Evolutionary conservation across 2,888 invertebrate genomes (phyloP).

Genomic region (Crematogaster levior): DNA sequence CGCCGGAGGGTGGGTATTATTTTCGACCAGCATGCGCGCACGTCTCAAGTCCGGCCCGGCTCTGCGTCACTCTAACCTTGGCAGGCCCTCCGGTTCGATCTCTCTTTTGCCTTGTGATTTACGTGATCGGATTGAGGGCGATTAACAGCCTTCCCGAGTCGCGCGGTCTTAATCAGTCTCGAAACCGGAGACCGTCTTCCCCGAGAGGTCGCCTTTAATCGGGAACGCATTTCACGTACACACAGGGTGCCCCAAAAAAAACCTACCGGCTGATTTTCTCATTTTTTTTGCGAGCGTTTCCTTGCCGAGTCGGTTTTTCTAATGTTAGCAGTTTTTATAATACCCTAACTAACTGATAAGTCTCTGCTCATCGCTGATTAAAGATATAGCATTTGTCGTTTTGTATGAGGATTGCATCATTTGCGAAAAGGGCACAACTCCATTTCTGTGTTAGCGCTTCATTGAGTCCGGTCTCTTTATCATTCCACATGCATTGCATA

Average conservation of each 20-base stretch:
- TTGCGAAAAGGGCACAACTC: not conserved
- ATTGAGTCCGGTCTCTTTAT: too few relatives aligned
- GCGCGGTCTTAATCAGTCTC: not conserved
- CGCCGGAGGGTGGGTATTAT: slow-evolving; percentile 95
- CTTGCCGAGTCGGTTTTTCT: not conserved
- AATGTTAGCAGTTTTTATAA: too few relatives aligned
- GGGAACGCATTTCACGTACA: not conserved
- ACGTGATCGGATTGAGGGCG: not conserved
- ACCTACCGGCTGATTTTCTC: not conserved
- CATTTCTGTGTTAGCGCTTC: not conserved
- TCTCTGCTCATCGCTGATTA: not conserved
- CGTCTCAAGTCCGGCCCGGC: not conserved
- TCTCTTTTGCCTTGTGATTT: not conserved
- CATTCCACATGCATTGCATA: not conserved
- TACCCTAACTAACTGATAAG: too few relatives aligned
- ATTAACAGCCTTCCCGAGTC: not conserved
- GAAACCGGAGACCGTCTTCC: not conserved
- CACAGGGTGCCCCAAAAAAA: not conserved
- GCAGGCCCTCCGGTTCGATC: not conserved
- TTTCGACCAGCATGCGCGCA: slow-evolving; percentile 11
- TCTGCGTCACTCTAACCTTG: slow-evolving; percentile 26
- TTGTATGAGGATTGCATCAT: not conserved
- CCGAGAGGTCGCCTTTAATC: not conserved
- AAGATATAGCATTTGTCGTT: too few relatives aligned
- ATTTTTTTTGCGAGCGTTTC: not conserved